Percentiles rank a stretch among this genome's conserved stretches.
phyloP scores from a whole-genome alignment of 2,113 vertebrate genomes.

The Erinaceus europaeus region DNA sequence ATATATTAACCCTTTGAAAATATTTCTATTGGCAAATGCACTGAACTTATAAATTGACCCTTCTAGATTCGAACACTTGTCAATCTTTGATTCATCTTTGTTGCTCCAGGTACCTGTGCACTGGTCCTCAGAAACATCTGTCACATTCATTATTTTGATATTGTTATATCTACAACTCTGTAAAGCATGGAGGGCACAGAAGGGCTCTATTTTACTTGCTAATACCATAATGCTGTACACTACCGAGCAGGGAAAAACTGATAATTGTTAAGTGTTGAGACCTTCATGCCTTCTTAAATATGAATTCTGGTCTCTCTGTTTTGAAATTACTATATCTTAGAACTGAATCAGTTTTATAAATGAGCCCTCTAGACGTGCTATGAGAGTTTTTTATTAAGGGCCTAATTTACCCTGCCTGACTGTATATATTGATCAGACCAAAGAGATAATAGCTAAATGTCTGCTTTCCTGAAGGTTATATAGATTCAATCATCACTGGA shows the following conservation, averaged over 20 bases:
- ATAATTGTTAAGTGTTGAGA: background rate
- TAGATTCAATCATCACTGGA: background rate
- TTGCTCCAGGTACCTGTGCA: background rate
- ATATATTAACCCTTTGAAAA: background rate
- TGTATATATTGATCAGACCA: constrained; percentile 18
- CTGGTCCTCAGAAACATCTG: background rate
- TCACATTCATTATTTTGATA: background rate
- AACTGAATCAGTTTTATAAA: constrained; percentile 21
- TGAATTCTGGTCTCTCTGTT: background rate
- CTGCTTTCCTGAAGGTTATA: background rate
- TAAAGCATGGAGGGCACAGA: background rate
- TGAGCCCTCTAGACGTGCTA: background rate
- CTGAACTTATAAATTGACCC: background rate
- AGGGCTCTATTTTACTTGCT: background rate
- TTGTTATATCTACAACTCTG: background rate
- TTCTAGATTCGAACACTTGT: background rate
- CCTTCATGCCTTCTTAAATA: constrained; percentile 10
- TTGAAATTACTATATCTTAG: constrained; percentile 35
- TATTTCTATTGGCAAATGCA: background rate
- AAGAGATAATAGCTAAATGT: constrained; percentile 28
- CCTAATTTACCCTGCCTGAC: constrained; percentile 37
- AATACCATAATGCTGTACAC: background rate
- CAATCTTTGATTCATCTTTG: background rate
- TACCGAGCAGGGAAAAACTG: background rate
- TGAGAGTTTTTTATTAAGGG: background rate